These are phyloP conservation scores for Hystrix cristata DNA, from an alignment of 2,113 vertebrate genomes.

Conservation along the genomic window DNA sequence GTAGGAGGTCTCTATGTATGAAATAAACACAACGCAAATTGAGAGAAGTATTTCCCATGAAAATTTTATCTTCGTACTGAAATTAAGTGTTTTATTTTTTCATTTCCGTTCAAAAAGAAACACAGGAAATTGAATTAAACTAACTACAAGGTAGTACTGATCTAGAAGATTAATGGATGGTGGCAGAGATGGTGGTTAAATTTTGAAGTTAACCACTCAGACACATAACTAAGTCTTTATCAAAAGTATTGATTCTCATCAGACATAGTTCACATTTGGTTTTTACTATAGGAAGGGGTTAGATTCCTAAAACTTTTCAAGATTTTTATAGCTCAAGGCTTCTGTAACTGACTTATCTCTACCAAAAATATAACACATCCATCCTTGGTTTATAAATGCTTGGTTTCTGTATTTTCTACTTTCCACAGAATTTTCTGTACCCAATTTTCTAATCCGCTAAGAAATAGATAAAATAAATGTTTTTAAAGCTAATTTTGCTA, in stretches of 20 bases:
- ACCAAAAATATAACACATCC: background rate
- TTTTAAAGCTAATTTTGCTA: background rate
- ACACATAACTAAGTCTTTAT: background rate
- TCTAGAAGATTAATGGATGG: background rate
- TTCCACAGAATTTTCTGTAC: background rate
- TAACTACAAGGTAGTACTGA: background rate
- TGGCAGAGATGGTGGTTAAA: background rate
- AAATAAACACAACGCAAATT: background rate
- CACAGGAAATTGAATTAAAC: background rate
- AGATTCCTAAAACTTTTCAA: background rate
- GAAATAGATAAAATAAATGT: background rate
- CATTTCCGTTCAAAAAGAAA: background rate
- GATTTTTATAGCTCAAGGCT: background rate
- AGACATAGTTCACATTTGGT: background rate
- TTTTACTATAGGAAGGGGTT: background rate
- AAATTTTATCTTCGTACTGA: background rate
- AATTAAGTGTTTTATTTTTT: background rate
- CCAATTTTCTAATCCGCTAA: background rate
- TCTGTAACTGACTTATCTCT: conserved; percentile 20
- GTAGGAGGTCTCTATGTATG: background rate
- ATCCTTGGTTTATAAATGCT: conserved; percentile 20
- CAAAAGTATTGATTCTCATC: background rate
- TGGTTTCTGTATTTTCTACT: conserved; percentile 7
- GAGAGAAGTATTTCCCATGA: background rate
- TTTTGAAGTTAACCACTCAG: background rate